Percentiles rank a stretch among this genome's conserved stretches.
Conservation (phyloP, 2,888 invertebrate species). For the Melanotus villosus region DNA sequence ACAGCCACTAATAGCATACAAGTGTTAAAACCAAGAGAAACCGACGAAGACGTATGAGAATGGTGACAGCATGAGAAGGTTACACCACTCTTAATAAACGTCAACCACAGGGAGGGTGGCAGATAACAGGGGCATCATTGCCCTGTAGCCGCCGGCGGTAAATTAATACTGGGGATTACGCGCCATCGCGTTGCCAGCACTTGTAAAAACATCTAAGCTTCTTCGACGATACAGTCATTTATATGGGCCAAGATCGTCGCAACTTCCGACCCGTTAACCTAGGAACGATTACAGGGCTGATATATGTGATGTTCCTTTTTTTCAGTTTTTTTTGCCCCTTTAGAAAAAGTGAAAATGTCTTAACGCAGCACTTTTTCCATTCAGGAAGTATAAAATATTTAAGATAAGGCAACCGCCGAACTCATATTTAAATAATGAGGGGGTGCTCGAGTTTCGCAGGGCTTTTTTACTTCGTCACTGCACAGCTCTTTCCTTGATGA, state of each 20-base stretch:
- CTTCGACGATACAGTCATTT: constrained; percentile 27
- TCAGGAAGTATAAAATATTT: constrained; percentile 40
- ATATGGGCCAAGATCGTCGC: constrained; percentile 37
- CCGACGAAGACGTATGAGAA: constrained; percentile 2
- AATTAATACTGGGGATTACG: constrained; percentile 40
- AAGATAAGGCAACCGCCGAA: constrained; percentile 30
- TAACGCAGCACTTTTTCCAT: constrained; percentile 28
- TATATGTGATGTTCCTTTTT: constrained; percentile 25
- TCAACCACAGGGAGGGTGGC: constrained; percentile 28
- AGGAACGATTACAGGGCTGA: constrained; percentile 28
- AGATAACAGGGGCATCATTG: constrained; percentile 37
- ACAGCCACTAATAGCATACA: background rate
- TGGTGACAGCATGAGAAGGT: constrained; percentile 10
- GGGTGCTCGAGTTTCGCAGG: constrained; percentile 13
- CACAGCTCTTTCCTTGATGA: constrained; percentile 17
- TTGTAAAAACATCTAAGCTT: constrained; percentile 36
- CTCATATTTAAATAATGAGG: constrained; percentile 39
- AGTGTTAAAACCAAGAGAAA: background rate
- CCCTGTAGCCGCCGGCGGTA: constrained; percentile 30
- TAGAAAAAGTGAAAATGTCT: constrained; percentile 22
- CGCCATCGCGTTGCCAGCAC: constrained; percentile 34
- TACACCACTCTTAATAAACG: constrained; percentile 38
- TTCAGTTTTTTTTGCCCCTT: background rate
- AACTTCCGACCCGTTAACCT: constrained; percentile 39
- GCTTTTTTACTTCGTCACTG: constrained; percentile 25